phyloP scores from a whole-genome alignment of 1,140 invertebrate species.

The Aradophagus sp. region DNA sequence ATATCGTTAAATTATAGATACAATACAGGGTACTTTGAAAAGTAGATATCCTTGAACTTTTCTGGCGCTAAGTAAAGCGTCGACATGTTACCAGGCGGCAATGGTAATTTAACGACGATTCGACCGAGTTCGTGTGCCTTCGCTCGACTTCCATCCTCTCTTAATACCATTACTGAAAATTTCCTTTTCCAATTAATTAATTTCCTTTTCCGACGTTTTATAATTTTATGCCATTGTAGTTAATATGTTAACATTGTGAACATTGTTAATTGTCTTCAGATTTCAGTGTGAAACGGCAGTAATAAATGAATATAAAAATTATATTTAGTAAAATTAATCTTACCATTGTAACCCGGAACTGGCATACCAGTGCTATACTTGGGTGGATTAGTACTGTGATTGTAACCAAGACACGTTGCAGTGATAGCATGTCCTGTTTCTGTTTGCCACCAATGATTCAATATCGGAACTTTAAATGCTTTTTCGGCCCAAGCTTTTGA shows the following conservation, averaged over 20 bases:
- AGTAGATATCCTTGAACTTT: conserved; percentile 88
- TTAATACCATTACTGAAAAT: conserved; percentile 81
- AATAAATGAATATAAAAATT: no score
- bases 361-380: conserved; percentile 84
- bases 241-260: no score
- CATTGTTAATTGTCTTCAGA: no score
- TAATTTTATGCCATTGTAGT: no score
- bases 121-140: conserved; percentile 84
- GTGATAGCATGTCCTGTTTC: conserved; percentile 94
- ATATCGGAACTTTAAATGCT: conserved; percentile 86
- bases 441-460: conserved; percentile 98
- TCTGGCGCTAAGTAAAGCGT: conserved; percentile 89
- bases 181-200: no score
- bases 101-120: conserved; percentile 88
- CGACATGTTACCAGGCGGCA: conserved; percentile 90
- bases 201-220: no score
- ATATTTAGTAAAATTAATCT: conserved; percentile 1
- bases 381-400: conserved; percentile 79
- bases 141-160: conserved; percentile 82
- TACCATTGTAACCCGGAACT: conserved; percentile 89
- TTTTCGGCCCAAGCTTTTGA: conserved; percentile 90
- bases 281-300: no score
- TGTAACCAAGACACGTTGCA: conserved; percentile 86
- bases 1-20: no score
- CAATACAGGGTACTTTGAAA: conserved; percentile 85